Conservation (phyloP, 2,888 invertebrate species). For the Campoplex nolae region DNA sequence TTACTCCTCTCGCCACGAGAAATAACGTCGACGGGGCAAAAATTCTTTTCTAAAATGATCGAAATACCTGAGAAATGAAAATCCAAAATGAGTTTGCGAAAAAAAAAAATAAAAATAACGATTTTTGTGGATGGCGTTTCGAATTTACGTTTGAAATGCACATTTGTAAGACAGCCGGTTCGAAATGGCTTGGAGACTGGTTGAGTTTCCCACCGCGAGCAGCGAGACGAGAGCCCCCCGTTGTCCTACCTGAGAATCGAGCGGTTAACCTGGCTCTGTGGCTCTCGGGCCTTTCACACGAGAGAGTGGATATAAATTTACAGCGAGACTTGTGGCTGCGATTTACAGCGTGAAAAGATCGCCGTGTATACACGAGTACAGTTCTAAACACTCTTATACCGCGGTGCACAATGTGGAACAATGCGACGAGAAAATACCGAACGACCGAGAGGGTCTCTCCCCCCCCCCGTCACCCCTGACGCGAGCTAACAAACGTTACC, state of each 20-base stretch:
- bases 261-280: slow-evolving; percentile 3
- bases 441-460: not conserved
- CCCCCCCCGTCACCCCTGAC: not conserved
- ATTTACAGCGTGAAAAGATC: slow-evolving; percentile 32
- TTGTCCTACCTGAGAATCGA: not conserved
- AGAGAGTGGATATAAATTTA: not conserved
- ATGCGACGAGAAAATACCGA: slow-evolving; percentile 26
- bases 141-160: not conserved
- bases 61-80: too few species aligned
- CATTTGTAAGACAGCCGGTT: not conserved
- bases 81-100: not conserved
- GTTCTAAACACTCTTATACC: not conserved
- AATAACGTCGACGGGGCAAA: too few species aligned
- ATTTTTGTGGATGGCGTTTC: not conserved
- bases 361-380: not conserved
- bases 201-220: not conserved
- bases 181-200: not conserved
- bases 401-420: slow-evolving; percentile 9
- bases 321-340: slow-evolving; percentile 1
- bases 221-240: not conserved
- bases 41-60: too few species aligned
- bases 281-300: slow-evolving; percentile 18
- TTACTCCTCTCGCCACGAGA: too few species aligned
- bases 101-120: not conserved
- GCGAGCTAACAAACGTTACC: slow-evolving; percentile 23